Conservation (phyloP, 2,113 vertebrate species). For the Dunckerocampus dactyliophorus region DNA sequence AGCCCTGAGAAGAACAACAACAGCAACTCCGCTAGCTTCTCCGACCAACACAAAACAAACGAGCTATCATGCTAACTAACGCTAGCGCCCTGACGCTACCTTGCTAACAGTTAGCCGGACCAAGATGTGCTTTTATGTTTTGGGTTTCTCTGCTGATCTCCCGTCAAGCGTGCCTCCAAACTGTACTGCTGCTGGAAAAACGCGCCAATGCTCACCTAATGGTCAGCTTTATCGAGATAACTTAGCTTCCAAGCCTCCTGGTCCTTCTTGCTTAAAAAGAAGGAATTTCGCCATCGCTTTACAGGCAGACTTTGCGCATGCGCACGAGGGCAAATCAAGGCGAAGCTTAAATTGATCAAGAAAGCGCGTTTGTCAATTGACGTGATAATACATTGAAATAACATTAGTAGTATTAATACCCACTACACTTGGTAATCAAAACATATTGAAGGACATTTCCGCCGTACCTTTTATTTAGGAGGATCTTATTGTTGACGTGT, state of each 20-base stretch:
- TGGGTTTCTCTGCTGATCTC: not conserved
- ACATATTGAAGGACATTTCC: not conserved
- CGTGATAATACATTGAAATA: not conserved
- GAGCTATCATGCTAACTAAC: constrained; percentile 55
- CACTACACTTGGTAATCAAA: not conserved
- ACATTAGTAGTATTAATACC: too few relatives aligned
- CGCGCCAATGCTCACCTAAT: not conserved
- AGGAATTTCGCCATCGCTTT: constrained; percentile 64
- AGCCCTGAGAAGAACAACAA: constrained; percentile 18
- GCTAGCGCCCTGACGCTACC: constrained; percentile 52
- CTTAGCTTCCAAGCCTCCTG: constrained; percentile 50
- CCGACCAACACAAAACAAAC: constrained; percentile 31
- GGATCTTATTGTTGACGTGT: constrained; percentile 47
- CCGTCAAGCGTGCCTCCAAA: constrained; percentile 1
- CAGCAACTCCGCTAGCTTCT: constrained; percentile 38
- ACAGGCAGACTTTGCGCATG: constrained; percentile 52
- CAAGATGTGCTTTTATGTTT: constrained; percentile 31
- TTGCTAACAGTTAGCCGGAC: constrained; percentile 56
- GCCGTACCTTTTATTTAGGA: not conserved
- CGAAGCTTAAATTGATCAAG: constrained; percentile 44
- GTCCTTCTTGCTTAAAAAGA: constrained; percentile 45
- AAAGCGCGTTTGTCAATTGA: constrained; percentile 6
- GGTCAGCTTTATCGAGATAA: constrained; percentile 48
- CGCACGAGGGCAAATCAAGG: constrained; percentile 32
- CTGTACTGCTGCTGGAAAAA: not conserved